Evolutionary conservation across 2,888 invertebrate genomes (phyloP).

Genomic region (Athrips mouffetella): DNA sequence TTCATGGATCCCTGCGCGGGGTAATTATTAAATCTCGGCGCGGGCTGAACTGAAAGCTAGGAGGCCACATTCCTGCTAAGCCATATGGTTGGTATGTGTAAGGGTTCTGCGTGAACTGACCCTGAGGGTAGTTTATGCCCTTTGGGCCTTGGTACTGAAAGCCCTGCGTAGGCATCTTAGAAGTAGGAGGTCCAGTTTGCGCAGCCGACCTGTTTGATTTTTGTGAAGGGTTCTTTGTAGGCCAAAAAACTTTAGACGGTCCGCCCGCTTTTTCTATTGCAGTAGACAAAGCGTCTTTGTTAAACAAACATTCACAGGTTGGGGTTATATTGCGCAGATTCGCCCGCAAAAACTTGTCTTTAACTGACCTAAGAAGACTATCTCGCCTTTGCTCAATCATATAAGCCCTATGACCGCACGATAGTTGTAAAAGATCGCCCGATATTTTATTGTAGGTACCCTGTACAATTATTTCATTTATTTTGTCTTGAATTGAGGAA

Average conservation of each 20-base stretch:
- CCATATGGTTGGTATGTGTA: background rate
- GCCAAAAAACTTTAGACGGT: conserved; percentile 14
- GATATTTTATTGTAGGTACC: conserved; percentile 18
- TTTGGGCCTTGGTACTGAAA: background rate
- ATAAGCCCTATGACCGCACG: conserved; percentile 21
- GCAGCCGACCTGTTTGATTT: background rate
- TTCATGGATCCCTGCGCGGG: background rate
- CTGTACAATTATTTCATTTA: background rate
- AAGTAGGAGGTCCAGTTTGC: conserved; percentile 1
- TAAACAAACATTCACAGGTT: conserved; percentile 13
- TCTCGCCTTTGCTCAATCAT: conserved; percentile 12
- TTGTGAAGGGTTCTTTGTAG: background rate
- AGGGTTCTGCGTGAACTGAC: background rate
- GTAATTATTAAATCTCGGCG: background rate
- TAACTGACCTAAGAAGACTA: background rate
- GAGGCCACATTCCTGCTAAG: too few species aligned
- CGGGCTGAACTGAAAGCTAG: background rate
- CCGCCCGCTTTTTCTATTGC: conserved; percentile 17
- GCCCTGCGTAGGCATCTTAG: conserved; percentile 18
- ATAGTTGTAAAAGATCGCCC: conserved; percentile 20
- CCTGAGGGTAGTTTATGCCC: conserved; percentile 11
- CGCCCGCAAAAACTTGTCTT: conserved; percentile 12
- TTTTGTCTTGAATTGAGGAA: background rate
- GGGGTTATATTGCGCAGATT: conserved; percentile 20
- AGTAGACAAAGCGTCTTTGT: conserved; percentile 12